phyloP scores from a whole-genome alignment of 2,113 vertebrate genomes.

The Tapirus terrestris region DNA sequence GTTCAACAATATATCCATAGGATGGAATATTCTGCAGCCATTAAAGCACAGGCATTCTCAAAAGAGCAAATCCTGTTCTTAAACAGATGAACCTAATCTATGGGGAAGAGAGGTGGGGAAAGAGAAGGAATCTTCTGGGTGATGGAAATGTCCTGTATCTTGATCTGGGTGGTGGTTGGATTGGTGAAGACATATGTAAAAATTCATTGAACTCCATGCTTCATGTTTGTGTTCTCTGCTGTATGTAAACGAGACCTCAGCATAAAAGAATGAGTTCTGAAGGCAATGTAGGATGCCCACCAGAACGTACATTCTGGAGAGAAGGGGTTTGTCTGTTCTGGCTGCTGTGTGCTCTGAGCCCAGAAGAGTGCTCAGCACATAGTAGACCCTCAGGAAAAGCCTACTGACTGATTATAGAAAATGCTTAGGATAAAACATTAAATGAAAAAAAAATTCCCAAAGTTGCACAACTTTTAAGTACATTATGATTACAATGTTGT shows the following conservation, averaged over 20 bases:
- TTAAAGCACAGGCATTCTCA: not conserved
- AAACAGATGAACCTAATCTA: not conserved
- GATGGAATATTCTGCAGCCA: not conserved
- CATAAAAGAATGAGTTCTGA: not conserved
- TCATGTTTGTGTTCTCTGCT: not conserved
- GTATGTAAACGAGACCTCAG: not conserved
- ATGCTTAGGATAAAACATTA: not conserved
- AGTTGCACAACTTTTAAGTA: not conserved
- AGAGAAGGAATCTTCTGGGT: not conserved
- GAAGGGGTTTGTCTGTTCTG: not conserved
- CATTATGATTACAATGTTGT: not conserved
- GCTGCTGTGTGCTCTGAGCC: not conserved
- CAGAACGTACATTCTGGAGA: not conserved
- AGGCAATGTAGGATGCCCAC: not conserved
- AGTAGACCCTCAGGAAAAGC: not conserved
- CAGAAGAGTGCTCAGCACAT: not conserved
- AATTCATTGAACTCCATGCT: not conserved
- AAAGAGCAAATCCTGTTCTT: not conserved
- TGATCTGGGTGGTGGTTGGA: not conserved
- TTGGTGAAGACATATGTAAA: not conserved
- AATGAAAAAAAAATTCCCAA: not conserved
- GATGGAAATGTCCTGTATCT: slow-evolving; percentile 3
- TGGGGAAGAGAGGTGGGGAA: not conserved
- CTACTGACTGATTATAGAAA: not conserved
- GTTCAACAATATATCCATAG: not conserved